Percentiles rank a stretch among this genome's conserved stretches.
Conservation (phyloP, 2,888 invertebrate species). For the Ommatoiulus sabulosus region DNA sequence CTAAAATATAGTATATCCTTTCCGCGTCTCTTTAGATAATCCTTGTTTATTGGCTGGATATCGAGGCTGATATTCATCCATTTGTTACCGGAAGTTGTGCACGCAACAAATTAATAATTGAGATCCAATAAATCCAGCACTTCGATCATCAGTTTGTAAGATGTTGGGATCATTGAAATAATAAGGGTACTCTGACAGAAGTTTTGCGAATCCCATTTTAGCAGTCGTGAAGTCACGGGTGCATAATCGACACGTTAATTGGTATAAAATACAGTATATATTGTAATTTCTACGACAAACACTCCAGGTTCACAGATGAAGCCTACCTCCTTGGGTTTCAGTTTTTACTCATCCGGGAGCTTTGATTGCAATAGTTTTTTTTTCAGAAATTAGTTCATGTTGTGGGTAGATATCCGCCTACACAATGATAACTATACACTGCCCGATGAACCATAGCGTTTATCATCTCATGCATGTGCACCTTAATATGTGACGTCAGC, state of each 20-base stretch:
- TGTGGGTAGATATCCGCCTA: background rate
- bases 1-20: background rate
- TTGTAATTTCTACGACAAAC: background rate
- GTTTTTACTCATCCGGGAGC: background rate
- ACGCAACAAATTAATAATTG: background rate
- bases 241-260: too few species aligned
- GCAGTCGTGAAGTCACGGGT: too few species aligned
- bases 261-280: too few species aligned
- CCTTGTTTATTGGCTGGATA: conserved; percentile 28
- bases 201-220: too few species aligned
- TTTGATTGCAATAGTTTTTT: conserved; percentile 20
- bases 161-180: too few species aligned
- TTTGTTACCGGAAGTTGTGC: background rate
- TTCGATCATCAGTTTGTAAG: too few species aligned
- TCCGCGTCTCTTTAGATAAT: background rate
- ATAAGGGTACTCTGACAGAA: too few species aligned
- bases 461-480: too few species aligned
- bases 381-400: background rate
- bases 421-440: background rate
- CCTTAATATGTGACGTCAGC: too few species aligned
- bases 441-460: too few species aligned
- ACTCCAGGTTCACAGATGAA: background rate
- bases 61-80: background rate
- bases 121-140: too few species aligned
- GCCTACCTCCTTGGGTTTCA: background rate